Conservation (phyloP, 2,797 vertebrate species). For the Loris lydekkerianus region DNA sequence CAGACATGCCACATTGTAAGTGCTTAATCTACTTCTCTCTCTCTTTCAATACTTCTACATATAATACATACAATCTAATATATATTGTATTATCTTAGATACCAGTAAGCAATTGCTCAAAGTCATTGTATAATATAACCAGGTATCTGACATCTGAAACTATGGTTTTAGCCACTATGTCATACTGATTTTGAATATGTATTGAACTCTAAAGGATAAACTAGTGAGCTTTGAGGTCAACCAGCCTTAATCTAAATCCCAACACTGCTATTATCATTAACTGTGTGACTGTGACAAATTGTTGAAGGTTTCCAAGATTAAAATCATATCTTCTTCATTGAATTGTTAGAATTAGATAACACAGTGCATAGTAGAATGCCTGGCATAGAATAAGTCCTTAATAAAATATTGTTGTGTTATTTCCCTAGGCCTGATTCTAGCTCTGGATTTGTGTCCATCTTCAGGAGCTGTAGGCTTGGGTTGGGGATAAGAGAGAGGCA, state of each 20-base stretch:
- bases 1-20: not conserved
- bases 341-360: not conserved
- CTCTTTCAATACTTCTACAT: too few relatives aligned
- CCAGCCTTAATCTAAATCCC: not conserved
- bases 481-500: not conserved
- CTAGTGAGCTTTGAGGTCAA: not conserved
- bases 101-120: not conserved
- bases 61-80: not conserved
- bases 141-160: not conserved
- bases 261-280: not conserved
- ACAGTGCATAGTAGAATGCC: not conserved
- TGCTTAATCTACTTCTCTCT: not conserved
- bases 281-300: not conserved
- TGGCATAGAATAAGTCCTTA: not conserved
- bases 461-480: not conserved
- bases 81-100: not conserved
- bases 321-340: not conserved
- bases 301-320: not conserved
- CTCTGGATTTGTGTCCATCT: not conserved
- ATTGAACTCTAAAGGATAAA: constrained; percentile 11
- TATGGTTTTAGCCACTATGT: not conserved
- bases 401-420: not conserved
- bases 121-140: not conserved
- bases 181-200: not conserved
- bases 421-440: not conserved